These are phyloP conservation scores for Lasioglossum leucozonium DNA, from an alignment of 2,888 invertebrate genomes.

Conservation along the genomic window DNA sequence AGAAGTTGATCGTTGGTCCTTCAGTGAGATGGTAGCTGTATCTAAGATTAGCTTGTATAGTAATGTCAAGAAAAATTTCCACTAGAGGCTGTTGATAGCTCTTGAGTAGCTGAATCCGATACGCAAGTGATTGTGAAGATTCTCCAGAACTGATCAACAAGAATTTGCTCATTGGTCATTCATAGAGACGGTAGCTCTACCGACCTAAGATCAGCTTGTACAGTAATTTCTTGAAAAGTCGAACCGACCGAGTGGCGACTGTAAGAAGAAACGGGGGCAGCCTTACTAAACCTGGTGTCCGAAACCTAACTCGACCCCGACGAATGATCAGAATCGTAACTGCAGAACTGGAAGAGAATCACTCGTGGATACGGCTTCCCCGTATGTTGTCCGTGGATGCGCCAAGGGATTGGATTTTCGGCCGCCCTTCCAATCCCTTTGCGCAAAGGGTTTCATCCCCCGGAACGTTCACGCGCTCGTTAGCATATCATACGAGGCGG, in stretches of 20 bases:
- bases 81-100: too few relatives aligned
- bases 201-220: too few relatives aligned
- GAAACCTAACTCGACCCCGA: slow-evolving; percentile 30
- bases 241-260: background rate
- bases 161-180: too few relatives aligned
- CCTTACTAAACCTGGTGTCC: slow-evolving; percentile 28
- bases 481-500: slow-evolving; percentile 79
- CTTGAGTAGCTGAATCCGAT: too few relatives aligned
- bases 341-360: slow-evolving; percentile 61
- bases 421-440: slow-evolving; percentile 53
- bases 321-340: slow-evolving; percentile 52
- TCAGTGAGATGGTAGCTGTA: too few relatives aligned
- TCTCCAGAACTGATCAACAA: too few relatives aligned
- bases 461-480: slow-evolving; percentile 78
- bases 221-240: background rate
- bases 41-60: too few relatives aligned
- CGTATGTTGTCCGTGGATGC: slow-evolving; percentile 47
- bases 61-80: too few relatives aligned
- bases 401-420: slow-evolving; percentile 73
- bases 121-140: too few relatives aligned
- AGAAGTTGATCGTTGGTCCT: too few relatives aligned
- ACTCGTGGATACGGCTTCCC: slow-evolving; percentile 64
- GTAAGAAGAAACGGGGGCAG: slow-evolving; percentile 35
- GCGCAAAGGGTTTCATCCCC: slow-evolving; percentile 69
- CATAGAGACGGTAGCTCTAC: too few relatives aligned